These are phyloP conservation scores for Scomberomorus guttatus DNA, from an alignment of 2,797 vertebrate genomes.

Conservation along the genomic window DNA sequence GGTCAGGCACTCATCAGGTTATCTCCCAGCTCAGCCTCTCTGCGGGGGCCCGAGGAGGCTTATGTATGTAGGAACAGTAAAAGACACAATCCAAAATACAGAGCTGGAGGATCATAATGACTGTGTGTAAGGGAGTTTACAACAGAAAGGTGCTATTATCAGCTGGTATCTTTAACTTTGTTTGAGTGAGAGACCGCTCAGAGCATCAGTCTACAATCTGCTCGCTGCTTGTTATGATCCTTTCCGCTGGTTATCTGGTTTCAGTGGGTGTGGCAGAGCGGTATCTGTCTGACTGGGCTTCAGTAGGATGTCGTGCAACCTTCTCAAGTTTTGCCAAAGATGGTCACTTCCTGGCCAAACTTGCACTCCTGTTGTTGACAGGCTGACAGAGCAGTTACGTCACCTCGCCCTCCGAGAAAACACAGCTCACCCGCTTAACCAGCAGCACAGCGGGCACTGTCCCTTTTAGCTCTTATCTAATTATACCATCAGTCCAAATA, in stretches of 20 bases:
- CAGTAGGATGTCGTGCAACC: not conserved
- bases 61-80: slow-evolving; percentile 45
- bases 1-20: slow-evolving; percentile 38
- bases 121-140: slow-evolving; percentile 17
- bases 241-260: slow-evolving; percentile 61
- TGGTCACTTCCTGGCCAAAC: slow-evolving; percentile 3
- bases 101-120: slow-evolving; percentile 11
- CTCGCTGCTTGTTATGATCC: slow-evolving; percentile 39
- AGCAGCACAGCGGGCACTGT: slow-evolving; percentile 43
- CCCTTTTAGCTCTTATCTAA: slow-evolving; percentile 62
- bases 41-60: slow-evolving; percentile 39
- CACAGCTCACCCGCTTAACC: slow-evolving; percentile 57
- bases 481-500: slow-evolving; percentile 47
- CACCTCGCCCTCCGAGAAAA: slow-evolving; percentile 53
- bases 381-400: slow-evolving; percentile 48
- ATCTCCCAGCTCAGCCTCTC: slow-evolving; percentile 54
- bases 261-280: slow-evolving; percentile 55
- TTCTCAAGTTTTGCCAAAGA: not conserved
- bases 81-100: slow-evolving; percentile 43
- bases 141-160: slow-evolving; percentile 13
- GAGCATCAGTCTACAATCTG: slow-evolving; percentile 66
- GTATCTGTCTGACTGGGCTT: slow-evolving; percentile 32
- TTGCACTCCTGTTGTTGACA: not conserved
- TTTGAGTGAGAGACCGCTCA: slow-evolving; percentile 12
- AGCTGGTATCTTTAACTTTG: slow-evolving; percentile 20